phyloP scores from a whole-genome alignment of 1,140 invertebrate species.

The Choristoneura fumiferana region DNA sequence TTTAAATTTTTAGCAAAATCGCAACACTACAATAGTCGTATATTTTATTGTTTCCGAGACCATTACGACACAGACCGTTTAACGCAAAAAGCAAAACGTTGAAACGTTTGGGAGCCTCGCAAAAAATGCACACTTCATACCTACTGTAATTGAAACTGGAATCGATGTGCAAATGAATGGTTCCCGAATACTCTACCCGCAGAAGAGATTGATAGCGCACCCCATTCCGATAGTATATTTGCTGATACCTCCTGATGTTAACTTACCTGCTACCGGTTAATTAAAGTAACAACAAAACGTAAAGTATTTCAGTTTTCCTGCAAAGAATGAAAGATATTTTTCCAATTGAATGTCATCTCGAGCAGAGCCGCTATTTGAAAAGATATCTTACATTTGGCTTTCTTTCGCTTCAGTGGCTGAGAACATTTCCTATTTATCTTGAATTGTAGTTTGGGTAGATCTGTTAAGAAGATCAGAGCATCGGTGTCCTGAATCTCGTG shows the following conservation, averaged over 20 bases:
- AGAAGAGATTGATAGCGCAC: background rate
- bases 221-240: background rate
- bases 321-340: too few species aligned
- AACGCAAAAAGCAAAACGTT: slow-evolving; percentile 43
- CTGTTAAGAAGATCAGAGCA: slow-evolving; percentile 47
- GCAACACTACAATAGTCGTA: slow-evolving; percentile 32
- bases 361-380: slow-evolving; percentile 11
- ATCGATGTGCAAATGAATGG: slow-evolving; percentile 32
- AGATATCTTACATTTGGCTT: slow-evolving; percentile 36
- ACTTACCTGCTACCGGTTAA: too few species aligned
- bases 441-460: slow-evolving; percentile 43
- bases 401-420: slow-evolving; percentile 46
- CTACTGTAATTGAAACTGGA: slow-evolving; percentile 37
- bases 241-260: background rate
- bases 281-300: too few species aligned
- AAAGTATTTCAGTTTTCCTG: too few species aligned
- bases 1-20: slow-evolving; percentile 22
- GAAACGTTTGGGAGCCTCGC: slow-evolving; percentile 28
- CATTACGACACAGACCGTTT: slow-evolving; percentile 50
- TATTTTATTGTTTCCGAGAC: slow-evolving; percentile 43
- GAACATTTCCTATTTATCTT: slow-evolving; percentile 56
- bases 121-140: slow-evolving; percentile 30
- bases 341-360: too few species aligned
- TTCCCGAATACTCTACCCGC: slow-evolving; percentile 5
- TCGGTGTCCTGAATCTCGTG: slow-evolving; percentile 35